These are phyloP conservation scores for Atrichornis clamosus DNA, from an alignment of 2,113 vertebrate genomes.

Conservation along the genomic window DNA sequence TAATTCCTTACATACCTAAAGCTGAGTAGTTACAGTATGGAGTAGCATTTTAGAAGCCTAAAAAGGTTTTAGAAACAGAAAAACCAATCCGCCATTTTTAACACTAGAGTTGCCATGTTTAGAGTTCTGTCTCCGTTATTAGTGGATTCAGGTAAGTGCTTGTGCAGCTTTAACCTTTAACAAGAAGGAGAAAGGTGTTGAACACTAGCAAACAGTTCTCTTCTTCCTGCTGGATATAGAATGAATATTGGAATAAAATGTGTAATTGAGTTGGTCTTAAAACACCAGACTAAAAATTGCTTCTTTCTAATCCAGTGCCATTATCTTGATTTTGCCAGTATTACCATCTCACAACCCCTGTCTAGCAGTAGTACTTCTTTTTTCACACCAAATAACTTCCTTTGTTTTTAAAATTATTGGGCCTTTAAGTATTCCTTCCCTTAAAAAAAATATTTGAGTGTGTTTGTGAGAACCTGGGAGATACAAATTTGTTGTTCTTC, in stretches of 20 bases:
- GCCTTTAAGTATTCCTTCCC: not conserved
- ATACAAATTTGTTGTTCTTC: not conserved
- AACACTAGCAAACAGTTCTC: not conserved
- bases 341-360: not conserved
- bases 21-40: not conserved
- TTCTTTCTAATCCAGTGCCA: not conserved
- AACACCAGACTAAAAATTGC: not conserved
- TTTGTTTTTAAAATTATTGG: not conserved
- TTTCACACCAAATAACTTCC: not conserved
- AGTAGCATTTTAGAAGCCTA: not conserved
- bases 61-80: not conserved
- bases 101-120: not conserved
- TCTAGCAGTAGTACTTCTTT: not conserved
- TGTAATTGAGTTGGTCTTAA: not conserved
- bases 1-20: not conserved
- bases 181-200: not conserved
- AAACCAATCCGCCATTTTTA: not conserved
- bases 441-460: not conserved
- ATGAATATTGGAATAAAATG: not conserved
- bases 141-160: not conserved
- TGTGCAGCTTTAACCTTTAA: not conserved
- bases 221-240: not conserved
- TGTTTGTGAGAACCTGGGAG: not conserved
- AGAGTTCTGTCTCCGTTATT: not conserved
- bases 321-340: not conserved